These are phyloP conservation scores for Nixonia krombeini DNA, from an alignment of 1,140 invertebrate genomes.

Conservation along the genomic window DNA sequence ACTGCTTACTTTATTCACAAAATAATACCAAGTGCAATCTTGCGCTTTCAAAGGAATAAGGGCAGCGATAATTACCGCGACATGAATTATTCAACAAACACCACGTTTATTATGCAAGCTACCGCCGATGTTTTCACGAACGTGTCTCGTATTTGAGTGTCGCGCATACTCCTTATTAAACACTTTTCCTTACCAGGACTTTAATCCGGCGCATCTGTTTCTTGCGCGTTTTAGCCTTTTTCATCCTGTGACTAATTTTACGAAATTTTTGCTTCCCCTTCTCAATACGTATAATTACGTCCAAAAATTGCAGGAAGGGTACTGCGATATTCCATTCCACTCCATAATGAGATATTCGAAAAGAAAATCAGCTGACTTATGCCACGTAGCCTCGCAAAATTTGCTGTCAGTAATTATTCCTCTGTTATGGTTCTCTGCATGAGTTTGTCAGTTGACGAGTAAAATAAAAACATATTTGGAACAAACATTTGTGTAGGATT, in stretches of 20 bases:
- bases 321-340: too few species aligned
- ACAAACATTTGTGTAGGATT: too few species aligned
- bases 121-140: slow-evolving; percentile 30
- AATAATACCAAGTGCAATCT: slow-evolving; percentile 46
- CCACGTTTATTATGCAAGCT: slow-evolving; percentile 35
- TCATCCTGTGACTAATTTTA: slow-evolving; percentile 10
- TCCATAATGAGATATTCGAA: too few species aligned
- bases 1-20: slow-evolving; percentile 25
- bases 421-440: too few species aligned
- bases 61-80: slow-evolving; percentile 37
- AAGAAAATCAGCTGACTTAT: too few species aligned
- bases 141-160: slow-evolving; percentile 30
- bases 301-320: too few species aligned
- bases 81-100: slow-evolving; percentile 42
- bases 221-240: not conserved
- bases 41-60: slow-evolving; percentile 43
- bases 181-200: not conserved
- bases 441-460: too few species aligned
- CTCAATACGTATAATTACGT: too few species aligned
- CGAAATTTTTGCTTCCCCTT: too few species aligned
- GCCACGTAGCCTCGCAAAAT: too few species aligned
- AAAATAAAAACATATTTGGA: too few species aligned
- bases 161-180: slow-evolving; percentile 4
- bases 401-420: too few species aligned
- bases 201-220: not conserved